phyloP scores from a whole-genome alignment of 2,113 vertebrate genomes.

The Erythrolamprus reginae region DNA sequence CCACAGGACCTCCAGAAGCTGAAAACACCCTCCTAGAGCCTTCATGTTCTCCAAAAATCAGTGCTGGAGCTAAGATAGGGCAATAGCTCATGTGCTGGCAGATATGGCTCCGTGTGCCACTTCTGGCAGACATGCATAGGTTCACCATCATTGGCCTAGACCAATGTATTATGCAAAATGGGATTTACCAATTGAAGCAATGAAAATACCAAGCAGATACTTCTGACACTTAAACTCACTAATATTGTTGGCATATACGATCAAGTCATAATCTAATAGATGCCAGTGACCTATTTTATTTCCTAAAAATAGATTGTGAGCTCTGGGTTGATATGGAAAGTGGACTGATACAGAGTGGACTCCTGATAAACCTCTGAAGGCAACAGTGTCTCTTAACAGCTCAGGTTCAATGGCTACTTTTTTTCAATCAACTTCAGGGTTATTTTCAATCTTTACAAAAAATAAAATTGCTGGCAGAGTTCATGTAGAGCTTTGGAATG shows the following conservation, averaged over 20 bases:
- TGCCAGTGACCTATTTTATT: slow-evolving; percentile 53
- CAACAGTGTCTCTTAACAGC: slow-evolving; percentile 34
- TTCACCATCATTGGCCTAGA: too few species aligned
- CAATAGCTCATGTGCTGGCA: too few species aligned
- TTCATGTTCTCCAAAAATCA: too few species aligned
- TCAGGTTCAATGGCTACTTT: background rate
- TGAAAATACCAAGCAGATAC: slow-evolving; percentile 22
- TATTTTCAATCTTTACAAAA: background rate
- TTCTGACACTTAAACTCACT: slow-evolving; percentile 4
- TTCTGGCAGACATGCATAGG: too few species aligned
- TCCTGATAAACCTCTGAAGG: slow-evolving; percentile 35
- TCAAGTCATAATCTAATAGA: slow-evolving; percentile 36
- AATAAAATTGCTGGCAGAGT: background rate
- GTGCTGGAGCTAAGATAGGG: too few species aligned
- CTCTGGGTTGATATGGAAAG: slow-evolving; percentile 38
- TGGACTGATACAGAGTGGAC: slow-evolving; percentile 39
- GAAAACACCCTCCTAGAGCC: too few species aligned
- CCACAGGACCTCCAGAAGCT: too few species aligned
- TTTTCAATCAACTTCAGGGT: background rate
- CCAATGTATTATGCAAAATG: background rate
- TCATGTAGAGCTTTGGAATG: background rate
- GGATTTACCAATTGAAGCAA: background rate
- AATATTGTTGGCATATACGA: slow-evolving; percentile 14
- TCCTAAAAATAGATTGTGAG: slow-evolving; percentile 59
- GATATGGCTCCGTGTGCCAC: too few species aligned